phyloP scores from a whole-genome alignment of 1,140 invertebrate genomes.

The Leptinotarsa undecemlineata region DNA sequence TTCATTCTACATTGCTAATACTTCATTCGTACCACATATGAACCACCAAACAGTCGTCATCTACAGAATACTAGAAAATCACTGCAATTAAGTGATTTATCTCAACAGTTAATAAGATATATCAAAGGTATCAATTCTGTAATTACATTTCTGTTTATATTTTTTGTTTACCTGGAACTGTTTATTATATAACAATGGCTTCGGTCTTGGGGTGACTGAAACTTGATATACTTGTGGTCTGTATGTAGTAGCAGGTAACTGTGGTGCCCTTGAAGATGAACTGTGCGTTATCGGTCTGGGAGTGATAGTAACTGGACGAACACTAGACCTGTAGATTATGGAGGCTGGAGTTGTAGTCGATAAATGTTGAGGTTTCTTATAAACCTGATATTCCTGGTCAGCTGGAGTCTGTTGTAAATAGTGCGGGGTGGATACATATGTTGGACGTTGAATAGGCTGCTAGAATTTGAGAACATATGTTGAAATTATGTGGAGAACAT shows the following conservation, averaged over 20 bases:
- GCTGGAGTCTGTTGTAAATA: constrained; percentile 42
- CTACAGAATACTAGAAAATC: no score
- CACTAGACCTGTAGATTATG: constrained; percentile 48
- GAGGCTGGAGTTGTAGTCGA: constrained; percentile 50
- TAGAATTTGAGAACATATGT: neutral
- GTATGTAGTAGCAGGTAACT: constrained; percentile 68
- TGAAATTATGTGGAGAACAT: neutral
- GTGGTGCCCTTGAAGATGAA: constrained; percentile 56
- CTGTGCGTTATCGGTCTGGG: constrained; percentile 54
- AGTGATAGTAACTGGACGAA: constrained; percentile 53
- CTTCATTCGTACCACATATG: no score
- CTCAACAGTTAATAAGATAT: no score
- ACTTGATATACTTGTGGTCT: constrained; percentile 66
- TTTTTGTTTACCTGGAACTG: constrained; percentile 5
- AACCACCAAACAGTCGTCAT: no score
- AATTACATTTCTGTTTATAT: no score
- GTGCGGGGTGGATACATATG: constrained; percentile 48
- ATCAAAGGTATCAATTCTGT: no score
- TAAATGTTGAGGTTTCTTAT: constrained; percentile 49
- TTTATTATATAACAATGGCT: constrained; percentile 56
- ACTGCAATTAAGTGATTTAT: no score
- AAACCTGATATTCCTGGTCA: constrained; percentile 45
- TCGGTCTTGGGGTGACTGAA: constrained; percentile 61
- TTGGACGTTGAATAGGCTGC: constrained; percentile 41
- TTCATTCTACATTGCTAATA: no score